Percentiles rank a stretch among this genome's conserved stretches.
These are phyloP conservation scores for Drosophila equinoxialis DNA, from an alignment of 1,140 invertebrate genomes.

Conservation along the genomic window DNA sequence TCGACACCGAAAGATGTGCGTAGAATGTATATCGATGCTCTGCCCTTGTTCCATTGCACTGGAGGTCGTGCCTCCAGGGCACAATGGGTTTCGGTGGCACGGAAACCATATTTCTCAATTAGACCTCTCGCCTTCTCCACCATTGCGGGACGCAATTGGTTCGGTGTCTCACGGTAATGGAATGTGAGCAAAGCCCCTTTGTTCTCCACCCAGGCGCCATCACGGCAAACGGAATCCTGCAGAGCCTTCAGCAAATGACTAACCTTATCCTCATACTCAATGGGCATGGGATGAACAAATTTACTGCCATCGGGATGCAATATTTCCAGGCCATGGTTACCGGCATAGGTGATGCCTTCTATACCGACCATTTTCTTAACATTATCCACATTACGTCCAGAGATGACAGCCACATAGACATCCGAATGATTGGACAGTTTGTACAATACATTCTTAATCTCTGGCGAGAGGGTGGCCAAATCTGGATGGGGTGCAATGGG, in stretches of 20 bases:
- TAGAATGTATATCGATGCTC: constrained; percentile 94
- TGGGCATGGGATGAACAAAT: constrained; percentile 95
- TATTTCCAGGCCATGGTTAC: constrained; percentile 94
- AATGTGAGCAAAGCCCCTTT: constrained; percentile 94
- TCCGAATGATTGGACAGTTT: constrained; percentile 93
- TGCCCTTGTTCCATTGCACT: constrained; percentile 94
- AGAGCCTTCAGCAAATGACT: constrained; percentile 89
- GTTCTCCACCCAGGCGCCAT: constrained; percentile 96
- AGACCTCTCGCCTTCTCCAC: constrained; percentile 88
- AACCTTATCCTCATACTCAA: constrained; percentile 92
- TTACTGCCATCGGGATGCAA: constrained; percentile 94
- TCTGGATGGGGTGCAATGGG: constrained; percentile 95
- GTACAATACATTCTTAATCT: constrained; percentile 93
- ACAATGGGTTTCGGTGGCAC: constrained; percentile 90
- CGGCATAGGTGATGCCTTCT: constrained; percentile 94
- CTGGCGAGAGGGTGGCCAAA: constrained; percentile 91
- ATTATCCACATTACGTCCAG: constrained; percentile 93
- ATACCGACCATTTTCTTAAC: constrained; percentile 96
- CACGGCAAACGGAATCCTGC: constrained; percentile 92
- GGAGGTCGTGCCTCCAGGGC: constrained; percentile 94
- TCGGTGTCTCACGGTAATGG: constrained; percentile 93
- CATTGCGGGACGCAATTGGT: constrained; percentile 86
- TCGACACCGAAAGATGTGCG: constrained; percentile 94
- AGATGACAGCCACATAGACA: constrained; percentile 94
- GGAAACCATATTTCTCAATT: constrained; percentile 90